A percentile compares a stretch with the other conserved stretches of the same genome.
phyloP scores from a whole-genome alignment of 1,140 invertebrate species.

The Polypedilum vanderplanki region DNA sequence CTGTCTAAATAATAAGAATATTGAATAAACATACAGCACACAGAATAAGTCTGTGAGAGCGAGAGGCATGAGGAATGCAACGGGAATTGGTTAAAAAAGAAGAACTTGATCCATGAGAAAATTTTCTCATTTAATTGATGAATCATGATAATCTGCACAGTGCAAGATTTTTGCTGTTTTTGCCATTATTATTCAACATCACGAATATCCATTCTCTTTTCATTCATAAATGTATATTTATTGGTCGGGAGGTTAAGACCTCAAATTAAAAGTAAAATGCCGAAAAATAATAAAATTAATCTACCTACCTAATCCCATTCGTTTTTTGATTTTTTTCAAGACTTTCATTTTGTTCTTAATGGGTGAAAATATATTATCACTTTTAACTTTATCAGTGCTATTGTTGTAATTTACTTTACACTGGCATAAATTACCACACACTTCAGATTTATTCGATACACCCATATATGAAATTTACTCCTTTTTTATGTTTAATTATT shows the following conservation, averaged over 20 bases:
- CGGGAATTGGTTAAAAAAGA: neutral
- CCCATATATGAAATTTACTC: slow-evolving; percentile 22
- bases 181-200: neutral
- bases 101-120: neutral
- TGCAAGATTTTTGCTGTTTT: neutral
- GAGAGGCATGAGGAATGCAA: too few relatives aligned
- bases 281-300: slow-evolving; percentile 15
- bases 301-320: slow-evolving; percentile 30
- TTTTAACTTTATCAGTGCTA: neutral
- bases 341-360: slow-evolving; percentile 30
- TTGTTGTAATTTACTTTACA: slow-evolving; percentile 15
- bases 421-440: slow-evolving; percentile 1
- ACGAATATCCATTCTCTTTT: neutral
- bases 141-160: slow-evolving; percentile 22
- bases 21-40: slow-evolving; percentile 15
- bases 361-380: slow-evolving; percentile 29
- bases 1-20: neutral
- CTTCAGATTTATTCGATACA: slow-evolving; percentile 24
- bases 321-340: slow-evolving; percentile 29
- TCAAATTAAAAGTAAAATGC: neutral
- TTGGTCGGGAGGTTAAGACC: neutral
- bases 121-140: slow-evolving; percentile 2
- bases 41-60: too few relatives aligned
- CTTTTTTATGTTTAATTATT: too few relatives aligned
- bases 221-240: neutral